These are phyloP conservation scores for Oedothorax gibbosus DNA, from an alignment of 1,140 invertebrate genomes.

Conservation along the genomic window DNA sequence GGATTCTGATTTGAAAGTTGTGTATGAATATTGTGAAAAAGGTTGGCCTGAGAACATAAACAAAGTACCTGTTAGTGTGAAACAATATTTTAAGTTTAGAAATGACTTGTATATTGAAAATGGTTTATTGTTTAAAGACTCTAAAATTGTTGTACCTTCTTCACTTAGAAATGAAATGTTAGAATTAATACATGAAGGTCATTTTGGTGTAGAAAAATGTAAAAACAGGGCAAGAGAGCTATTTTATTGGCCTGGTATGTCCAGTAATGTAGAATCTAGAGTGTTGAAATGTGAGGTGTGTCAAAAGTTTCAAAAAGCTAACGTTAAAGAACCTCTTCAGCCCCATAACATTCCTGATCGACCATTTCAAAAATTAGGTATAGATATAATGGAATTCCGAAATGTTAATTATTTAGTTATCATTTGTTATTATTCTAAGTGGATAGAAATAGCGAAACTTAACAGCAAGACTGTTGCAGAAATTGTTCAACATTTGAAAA, in stretches of 20 bases:
- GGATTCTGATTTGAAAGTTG: neutral
- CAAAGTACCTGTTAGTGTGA: neutral
- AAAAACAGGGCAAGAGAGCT: constrained; percentile 20
- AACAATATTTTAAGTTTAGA: constrained; percentile 50
- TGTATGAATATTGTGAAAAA: constrained; percentile 1
- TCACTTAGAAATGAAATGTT: constrained; percentile 64
- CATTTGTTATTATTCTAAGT: constrained; percentile 24
- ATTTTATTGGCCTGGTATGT: constrained; percentile 12
- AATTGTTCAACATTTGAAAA: constrained; percentile 1
- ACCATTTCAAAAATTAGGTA: constrained; percentile 26
- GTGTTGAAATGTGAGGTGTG: constrained; percentile 23
- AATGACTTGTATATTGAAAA: constrained; percentile 63
- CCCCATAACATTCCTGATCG: neutral
- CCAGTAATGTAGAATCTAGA: neutral
- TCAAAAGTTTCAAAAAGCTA: neutral
- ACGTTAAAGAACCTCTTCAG: constrained; percentile 21
- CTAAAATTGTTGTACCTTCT: constrained; percentile 65
- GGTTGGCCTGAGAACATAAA: constrained; percentile 61
- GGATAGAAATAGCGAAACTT: neutral
- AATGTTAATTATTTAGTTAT: constrained; percentile 1
- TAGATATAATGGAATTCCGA: constrained; percentile 2
- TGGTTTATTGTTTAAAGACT: constrained; percentile 64
- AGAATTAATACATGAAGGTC: constrained; percentile 64
- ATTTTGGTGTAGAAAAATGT: constrained; percentile 65
- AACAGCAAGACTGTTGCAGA: constrained; percentile 3